A percentile compares a stretch with the other conserved stretches of the same genome.
phyloP scores from a whole-genome alignment of 2,113 vertebrate species.

The Mormyrus iriodes region DNA sequence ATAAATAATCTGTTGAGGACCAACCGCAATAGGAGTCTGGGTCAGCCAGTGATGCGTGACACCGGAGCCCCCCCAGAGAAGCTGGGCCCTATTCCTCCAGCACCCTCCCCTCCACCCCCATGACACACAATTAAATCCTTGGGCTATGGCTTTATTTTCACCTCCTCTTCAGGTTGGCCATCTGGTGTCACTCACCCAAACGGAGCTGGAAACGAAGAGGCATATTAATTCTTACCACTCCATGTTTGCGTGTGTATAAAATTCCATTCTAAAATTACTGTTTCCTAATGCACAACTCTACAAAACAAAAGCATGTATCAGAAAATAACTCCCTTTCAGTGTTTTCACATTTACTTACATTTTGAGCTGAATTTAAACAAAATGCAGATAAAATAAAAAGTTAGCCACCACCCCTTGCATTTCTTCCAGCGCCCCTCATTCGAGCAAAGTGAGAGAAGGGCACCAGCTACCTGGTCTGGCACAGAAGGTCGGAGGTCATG shows the following conservation, averaged over 20 bases:
- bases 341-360: not conserved
- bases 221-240: not conserved
- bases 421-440: slow-evolving; percentile 39
- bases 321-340: not conserved
- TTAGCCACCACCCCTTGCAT: slow-evolving; percentile 36
- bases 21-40: slow-evolving; percentile 16
- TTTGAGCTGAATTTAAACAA: slow-evolving; percentile 29
- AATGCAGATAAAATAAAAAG: not conserved
- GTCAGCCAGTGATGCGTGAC: slow-evolving; percentile 13
- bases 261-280: not conserved
- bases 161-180: not conserved
- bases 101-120: not conserved
- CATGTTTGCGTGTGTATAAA: not conserved
- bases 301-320: not conserved
- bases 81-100: not conserved
- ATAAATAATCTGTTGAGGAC: not conserved
- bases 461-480: slow-evolving; percentile 51
- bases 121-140: slow-evolving; percentile 17
- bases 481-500: slow-evolving; percentile 64
- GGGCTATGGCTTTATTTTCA: slow-evolving; percentile 16
- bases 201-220: not conserved
- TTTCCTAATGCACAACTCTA: not conserved
- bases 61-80: slow-evolving; percentile 9
- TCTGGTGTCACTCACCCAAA: slow-evolving; percentile 6
- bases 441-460: slow-evolving; percentile 39